Evolutionary conservation across 2,797 vertebrate species (phyloP).

Genomic region (Delichon dasypus): DNA sequence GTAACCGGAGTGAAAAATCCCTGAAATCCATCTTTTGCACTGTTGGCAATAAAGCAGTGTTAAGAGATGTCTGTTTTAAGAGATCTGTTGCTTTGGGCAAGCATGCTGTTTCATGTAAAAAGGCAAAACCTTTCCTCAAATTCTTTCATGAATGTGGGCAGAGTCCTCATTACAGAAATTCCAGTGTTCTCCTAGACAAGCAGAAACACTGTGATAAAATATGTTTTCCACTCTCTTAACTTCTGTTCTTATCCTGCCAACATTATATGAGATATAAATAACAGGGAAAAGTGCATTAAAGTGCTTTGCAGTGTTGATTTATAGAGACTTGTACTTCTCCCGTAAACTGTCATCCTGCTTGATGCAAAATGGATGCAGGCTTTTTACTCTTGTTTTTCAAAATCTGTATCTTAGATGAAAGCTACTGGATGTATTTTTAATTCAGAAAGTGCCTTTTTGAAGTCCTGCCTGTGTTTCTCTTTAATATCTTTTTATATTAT

Average conservation of each 20-base stretch:
- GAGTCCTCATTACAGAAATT: not conserved
- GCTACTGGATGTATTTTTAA: not conserved
- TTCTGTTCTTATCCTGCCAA: not conserved
- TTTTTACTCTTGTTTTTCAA: not conserved
- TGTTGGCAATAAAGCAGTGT: not conserved
- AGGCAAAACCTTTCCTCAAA: not conserved
- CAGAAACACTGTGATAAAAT: not conserved
- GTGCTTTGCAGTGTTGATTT: not conserved
- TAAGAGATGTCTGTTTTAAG: not conserved
- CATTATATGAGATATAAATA: not conserved
- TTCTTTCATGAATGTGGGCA: not conserved
- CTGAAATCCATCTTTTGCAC: not conserved
- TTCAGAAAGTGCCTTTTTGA: conserved; percentile 14
- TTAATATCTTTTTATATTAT: conserved; percentile 12
- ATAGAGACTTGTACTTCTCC: not conserved
- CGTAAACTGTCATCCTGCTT: not conserved
- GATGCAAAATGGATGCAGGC: not conserved
- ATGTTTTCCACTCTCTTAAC: not conserved
- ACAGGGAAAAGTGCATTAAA: not conserved
- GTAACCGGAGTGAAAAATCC: not conserved
- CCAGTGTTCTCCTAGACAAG: not conserved
- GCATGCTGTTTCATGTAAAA: not conserved
- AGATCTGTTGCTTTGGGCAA: not conserved
- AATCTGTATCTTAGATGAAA: not conserved
- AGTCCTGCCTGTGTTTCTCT: not conserved